Evolutionary conservation across 2,888 invertebrate species (phyloP), one percentile per base, ranked within the genome.

Genomic region (Pocota personata): DNA sequence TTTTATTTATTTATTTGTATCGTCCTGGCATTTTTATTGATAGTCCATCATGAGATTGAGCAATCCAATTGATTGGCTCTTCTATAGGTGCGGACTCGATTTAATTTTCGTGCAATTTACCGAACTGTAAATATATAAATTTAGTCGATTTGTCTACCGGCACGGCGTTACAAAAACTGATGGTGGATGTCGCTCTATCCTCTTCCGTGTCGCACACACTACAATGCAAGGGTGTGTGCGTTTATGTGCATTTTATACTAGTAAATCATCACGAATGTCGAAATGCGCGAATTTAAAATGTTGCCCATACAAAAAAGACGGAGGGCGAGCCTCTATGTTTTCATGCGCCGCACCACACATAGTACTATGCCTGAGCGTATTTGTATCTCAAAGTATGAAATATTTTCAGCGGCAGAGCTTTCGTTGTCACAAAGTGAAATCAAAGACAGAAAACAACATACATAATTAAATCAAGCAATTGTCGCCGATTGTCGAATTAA

Each of bases 241-340:
- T 67, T 16, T 77, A 84, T 75, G 66, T 82, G 82, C 79, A 75
- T 77, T 75, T 69, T 50, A 78, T 82, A 77, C 76, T 86, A 76
- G 80, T 82, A 86, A 82, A 77, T 86, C 76, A 86, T 72, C 60
- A 66, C 73, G 40, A 77, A 86, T 77, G 80, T 82, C 76, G 82
- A 86, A 82, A 82, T 86, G 86, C 86, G 86, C 86, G 80, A 86
- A 77, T 82, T 77, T 82, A 77, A 48, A 84, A 83, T 69, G 55
- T 67, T 73, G 30, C 40, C 67, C 67, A 75, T 73, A 76, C 75
- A 64, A 84, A 84, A 76, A 76, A n/a, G 40, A 64, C 69, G 19
- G 86, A 86, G 86, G 86, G 86, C 86, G 86, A 86, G 86, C 86
- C 86, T 86, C 86, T 86, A 80, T 86, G 52, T 67, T 48, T 72